Evolutionary conservation across 2,113 vertebrate species (phyloP).

Genomic region (Ovis canadensis): DNA sequence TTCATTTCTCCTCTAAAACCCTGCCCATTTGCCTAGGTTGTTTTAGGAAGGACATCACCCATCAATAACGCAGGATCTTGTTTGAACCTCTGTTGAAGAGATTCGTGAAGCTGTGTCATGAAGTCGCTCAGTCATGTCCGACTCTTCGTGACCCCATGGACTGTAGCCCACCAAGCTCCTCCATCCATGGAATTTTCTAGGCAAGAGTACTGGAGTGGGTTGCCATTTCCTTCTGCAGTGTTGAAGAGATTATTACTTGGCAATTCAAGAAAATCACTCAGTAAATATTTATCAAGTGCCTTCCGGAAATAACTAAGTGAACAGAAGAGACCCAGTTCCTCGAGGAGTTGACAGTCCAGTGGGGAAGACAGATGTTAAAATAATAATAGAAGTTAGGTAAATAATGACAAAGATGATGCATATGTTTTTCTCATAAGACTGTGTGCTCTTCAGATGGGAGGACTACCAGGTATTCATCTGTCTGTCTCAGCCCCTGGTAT

Average conservation of each 20-base stretch:
- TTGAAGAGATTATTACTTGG: not conserved
- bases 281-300: not conserved
- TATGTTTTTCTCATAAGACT: not conserved
- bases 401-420: not conserved
- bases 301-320: not conserved
- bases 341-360: not conserved
- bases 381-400: not conserved
- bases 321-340: not conserved
- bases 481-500: not conserved
- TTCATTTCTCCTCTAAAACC: not conserved
- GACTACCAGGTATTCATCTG: not conserved
- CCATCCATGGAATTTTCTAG: no score
- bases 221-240: no score
- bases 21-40: not conserved
- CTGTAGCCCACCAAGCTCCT: no score
- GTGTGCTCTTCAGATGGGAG: not conserved
- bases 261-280: not conserved
- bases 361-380: not conserved
- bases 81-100: not conserved
- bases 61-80: not conserved
- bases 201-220: no score
- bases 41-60: not conserved
- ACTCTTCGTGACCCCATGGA: no score
- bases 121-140: no score
- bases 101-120: not conserved